Percentiles rank a stretch among this genome's conserved stretches.
phyloP scores from a whole-genome alignment of 1,140 invertebrate genomes.

The Asbolus verrucosus region DNA sequence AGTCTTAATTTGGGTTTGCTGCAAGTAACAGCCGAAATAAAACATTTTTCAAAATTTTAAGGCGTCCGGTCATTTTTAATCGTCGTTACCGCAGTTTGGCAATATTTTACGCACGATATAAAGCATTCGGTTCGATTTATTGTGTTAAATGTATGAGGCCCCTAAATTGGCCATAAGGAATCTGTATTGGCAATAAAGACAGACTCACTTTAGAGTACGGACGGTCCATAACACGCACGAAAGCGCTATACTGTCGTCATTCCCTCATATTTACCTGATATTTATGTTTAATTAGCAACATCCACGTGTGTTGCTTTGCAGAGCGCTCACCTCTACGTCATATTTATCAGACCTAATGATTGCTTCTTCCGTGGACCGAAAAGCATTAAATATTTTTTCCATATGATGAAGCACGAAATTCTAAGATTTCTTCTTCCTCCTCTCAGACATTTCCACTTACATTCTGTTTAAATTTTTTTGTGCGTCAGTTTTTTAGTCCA shows the following conservation, averaged over 20 bases:
- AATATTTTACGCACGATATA: too few species aligned
- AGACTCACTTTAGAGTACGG: slow-evolving; percentile 5
- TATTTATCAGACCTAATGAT: slow-evolving; percentile 16
- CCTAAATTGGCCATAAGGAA: slow-evolving; percentile 31
- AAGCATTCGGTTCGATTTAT: slow-evolving; percentile 12
- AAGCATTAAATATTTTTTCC: too few species aligned
- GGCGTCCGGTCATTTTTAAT: too few species aligned
- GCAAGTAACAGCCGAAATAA: too few species aligned
- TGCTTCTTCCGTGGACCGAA: too few species aligned
- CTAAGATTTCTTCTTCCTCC: not conserved
- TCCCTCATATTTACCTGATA: slow-evolving; percentile 31
- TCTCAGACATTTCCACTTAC: not conserved
- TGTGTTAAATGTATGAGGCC: not conserved
- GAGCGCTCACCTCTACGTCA: not conserved
- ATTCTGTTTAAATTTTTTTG: too few species aligned
- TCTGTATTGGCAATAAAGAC: slow-evolving; percentile 13
- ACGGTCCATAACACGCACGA: slow-evolving; percentile 28
- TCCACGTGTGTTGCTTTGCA: slow-evolving; percentile 16
- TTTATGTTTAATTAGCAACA: slow-evolving; percentile 34
- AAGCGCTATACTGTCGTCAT: slow-evolving; percentile 38
- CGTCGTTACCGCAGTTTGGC: too few species aligned
- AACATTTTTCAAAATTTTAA: too few species aligned
- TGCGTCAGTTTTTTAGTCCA: too few species aligned
- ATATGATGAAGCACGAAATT: too few species aligned
- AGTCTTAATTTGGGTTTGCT: too few species aligned